Evolutionary conservation across 64 coral and sea anemone species (phyloP).

Genomic region (Montipora efflorescens): DNA sequence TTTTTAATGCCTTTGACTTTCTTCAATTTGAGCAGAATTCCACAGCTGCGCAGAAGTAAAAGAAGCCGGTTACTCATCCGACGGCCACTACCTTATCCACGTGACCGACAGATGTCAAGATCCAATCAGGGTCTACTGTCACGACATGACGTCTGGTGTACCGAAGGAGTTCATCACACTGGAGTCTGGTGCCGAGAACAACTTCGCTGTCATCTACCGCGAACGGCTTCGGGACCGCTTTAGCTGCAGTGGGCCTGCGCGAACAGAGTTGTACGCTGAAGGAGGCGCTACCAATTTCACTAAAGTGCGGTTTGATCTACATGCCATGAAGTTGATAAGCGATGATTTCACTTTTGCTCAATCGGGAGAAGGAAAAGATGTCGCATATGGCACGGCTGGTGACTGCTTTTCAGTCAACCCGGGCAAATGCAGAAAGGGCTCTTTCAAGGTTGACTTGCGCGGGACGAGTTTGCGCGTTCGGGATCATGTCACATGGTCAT

Average conservation of each 20-base stretch:
- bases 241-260: slow-evolving; percentile 73
- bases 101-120: slow-evolving; percentile 81
- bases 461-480: slow-evolving; percentile 76
- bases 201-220: slow-evolving; percentile 85
- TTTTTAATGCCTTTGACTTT: neutral
- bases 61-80: slow-evolving; percentile 61
- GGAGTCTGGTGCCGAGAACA: slow-evolving; percentile 74
- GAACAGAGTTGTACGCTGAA: slow-evolving; percentile 73
- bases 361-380: slow-evolving; percentile 35
- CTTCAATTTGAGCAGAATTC: slow-evolving; percentile 70
- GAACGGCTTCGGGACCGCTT: slow-evolving; percentile 78
- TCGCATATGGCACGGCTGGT: slow-evolving; percentile 95
- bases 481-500: slow-evolving; percentile 78
- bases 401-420: slow-evolving; percentile 93
- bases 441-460: slow-evolving; percentile 86
- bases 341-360: slow-evolving; percentile 83
- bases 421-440: slow-evolving; percentile 85
- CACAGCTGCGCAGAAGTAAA: slow-evolving; percentile 80
- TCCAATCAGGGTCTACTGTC: slow-evolving; percentile 86
- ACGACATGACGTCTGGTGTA: slow-evolving; percentile 59
- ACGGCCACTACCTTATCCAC: slow-evolving; percentile 87
- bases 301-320: slow-evolving; percentile 82
- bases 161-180: slow-evolving; percentile 87
- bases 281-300: slow-evolving; percentile 78
- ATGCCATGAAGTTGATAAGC: slow-evolving; percentile 59